These are phyloP conservation scores for Elaeidobius kamerunicus DNA, from an alignment of 2,888 invertebrate species.

Conservation along the genomic window DNA sequence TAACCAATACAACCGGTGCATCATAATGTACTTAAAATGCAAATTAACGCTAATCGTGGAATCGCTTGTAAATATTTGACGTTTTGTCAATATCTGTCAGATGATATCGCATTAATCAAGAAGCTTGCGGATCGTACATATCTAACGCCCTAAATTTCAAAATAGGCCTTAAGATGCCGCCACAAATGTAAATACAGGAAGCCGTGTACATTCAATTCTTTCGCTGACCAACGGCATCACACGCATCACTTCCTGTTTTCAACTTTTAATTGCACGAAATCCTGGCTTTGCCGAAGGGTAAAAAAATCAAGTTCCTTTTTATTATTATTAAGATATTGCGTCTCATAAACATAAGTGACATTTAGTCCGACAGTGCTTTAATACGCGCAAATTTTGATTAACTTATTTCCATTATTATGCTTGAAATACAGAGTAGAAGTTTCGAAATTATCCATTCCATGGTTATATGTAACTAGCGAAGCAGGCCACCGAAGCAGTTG, in stretches of 20 bases:
- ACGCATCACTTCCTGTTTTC: slow-evolving; percentile 7
- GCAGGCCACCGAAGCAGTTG: slow-evolving; percentile 41
- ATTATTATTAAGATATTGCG: slow-evolving; percentile 7
- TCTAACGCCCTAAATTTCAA: no score
- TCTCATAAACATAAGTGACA: slow-evolving; percentile 18
- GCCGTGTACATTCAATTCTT: slow-evolving; percentile 10
- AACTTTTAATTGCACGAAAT: slow-evolving; percentile 13
- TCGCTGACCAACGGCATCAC: slow-evolving; percentile 16
- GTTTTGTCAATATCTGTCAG: background rate
- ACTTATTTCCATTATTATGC: slow-evolving; percentile 53
- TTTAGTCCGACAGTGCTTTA: slow-evolving; percentile 17
- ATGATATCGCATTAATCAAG: background rate
- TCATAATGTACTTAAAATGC: no score
- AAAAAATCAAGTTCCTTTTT: slow-evolving; percentile 3
- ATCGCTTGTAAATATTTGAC: no score
- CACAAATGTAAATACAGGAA: slow-evolving; percentile 13
- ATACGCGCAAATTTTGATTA: slow-evolving; percentile 49
- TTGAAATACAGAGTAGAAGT: slow-evolving; percentile 53
- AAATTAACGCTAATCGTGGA: no score
- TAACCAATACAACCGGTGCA: no score
- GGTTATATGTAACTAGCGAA: slow-evolving; percentile 52
- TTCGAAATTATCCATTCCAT: slow-evolving; percentile 54
- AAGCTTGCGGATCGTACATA: background rate
- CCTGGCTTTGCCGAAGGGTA: background rate
- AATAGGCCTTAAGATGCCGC: slow-evolving; percentile 10